Evolutionary conservation across 2,113 vertebrate genomes (phyloP).

Genomic region (Charadrius vociferus): DNA sequence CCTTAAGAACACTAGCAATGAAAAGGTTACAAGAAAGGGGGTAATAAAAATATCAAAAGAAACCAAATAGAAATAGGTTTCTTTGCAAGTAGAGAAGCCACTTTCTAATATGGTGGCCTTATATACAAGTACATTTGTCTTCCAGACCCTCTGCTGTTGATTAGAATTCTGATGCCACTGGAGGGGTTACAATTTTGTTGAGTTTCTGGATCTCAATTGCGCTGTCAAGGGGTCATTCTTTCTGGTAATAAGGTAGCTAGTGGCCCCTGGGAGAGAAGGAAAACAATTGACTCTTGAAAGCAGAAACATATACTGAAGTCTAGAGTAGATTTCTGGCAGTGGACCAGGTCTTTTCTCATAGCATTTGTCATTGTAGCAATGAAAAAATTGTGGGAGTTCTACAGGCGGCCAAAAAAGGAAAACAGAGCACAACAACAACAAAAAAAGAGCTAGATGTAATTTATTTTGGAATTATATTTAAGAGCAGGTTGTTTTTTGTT

Average conservation of each 20-base stretch:
- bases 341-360: conserved; percentile 63
- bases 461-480: conserved; percentile 54
- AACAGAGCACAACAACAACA: conserved; percentile 24
- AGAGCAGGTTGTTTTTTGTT: conserved; percentile 61
- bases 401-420: conserved; percentile 7
- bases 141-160: conserved; percentile 69
- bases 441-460: conserved; percentile 8
- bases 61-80: conserved; percentile 49
- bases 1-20: conserved; percentile 46
- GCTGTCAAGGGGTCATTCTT: conserved; percentile 74
- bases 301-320: conserved; percentile 60
- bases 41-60: conserved; percentile 65
- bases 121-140: conserved; percentile 67
- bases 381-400: conserved; percentile 62
- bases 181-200: conserved; percentile 70
- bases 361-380: conserved; percentile 54
- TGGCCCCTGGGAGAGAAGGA: conserved; percentile 67
- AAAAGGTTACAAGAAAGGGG: conserved; percentile 58
- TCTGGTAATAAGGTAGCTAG: conserved; percentile 74
- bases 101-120: conserved; percentile 57
- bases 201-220: conserved; percentile 64
- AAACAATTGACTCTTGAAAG: conserved; percentile 70
- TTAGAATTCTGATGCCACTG: conserved; percentile 66
- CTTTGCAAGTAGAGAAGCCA: conserved; percentile 56
- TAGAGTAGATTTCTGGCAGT: conserved; percentile 64